Percentiles rank a stretch among this genome's conserved stretches.
These are phyloP conservation scores for Erebia ligea DNA, from an alignment of 2,888 invertebrate species.

Conservation along the genomic window DNA sequence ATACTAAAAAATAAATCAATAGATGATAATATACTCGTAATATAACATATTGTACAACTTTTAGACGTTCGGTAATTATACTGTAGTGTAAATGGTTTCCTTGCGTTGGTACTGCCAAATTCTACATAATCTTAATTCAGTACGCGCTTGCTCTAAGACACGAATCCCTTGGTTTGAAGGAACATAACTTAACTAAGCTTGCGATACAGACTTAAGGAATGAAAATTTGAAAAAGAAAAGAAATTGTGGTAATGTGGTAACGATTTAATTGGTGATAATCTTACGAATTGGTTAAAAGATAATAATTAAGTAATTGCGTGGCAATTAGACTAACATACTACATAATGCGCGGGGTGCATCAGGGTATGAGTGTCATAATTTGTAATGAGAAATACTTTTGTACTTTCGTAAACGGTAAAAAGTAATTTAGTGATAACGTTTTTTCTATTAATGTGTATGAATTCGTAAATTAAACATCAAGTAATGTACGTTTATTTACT, in stretches of 20 bases:
- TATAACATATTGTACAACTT: neutral
- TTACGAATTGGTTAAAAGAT: conserved; percentile 79
- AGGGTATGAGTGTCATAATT: conserved; percentile 83
- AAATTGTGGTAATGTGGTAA: conserved; percentile 38
- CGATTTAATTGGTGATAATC: conserved; percentile 67
- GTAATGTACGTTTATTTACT: conserved; percentile 78
- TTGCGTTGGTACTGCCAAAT: conserved; percentile 1
- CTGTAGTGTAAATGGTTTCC: neutral
- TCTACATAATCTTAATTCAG: neutral
- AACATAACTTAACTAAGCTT: conserved; percentile 44
- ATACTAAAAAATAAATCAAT: conserved; percentile 14
- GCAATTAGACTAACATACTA: conserved; percentile 74
- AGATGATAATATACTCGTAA: conserved; percentile 5
- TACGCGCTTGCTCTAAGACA: conserved; percentile 27
- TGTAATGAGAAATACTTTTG: conserved; percentile 75
- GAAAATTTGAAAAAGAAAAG: conserved; percentile 24
- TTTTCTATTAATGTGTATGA: conserved; percentile 76
- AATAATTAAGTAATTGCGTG: conserved; percentile 78
- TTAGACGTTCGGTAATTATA: conserved; percentile 3
- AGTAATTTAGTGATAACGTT: conserved; percentile 75
- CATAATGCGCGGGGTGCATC: conserved; percentile 81
- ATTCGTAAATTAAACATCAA: conserved; percentile 72
- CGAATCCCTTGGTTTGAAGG: conserved; percentile 11
- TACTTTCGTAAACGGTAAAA: conserved; percentile 78
- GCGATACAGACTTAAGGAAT: conserved; percentile 29